These are phyloP conservation scores for Diploscapter pachys DNA, from an alignment of 1,140 invertebrate genomes.

Conservation along the genomic window DNA sequence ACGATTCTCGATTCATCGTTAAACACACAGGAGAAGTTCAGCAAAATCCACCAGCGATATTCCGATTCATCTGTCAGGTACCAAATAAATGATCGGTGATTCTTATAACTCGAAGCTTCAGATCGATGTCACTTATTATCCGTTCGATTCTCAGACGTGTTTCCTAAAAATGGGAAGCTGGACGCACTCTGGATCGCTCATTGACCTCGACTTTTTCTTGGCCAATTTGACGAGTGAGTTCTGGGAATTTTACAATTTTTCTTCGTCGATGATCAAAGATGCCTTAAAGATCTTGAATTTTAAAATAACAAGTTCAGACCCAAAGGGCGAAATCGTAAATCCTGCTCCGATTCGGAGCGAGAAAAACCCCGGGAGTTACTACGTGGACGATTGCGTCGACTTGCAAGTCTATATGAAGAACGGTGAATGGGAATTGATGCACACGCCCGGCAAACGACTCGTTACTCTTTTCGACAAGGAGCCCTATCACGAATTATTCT, in stretches of 20 bases:
- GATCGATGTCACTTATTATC: constrained; percentile 26
- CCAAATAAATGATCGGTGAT: not conserved
- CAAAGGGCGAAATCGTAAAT: too few relatives aligned
- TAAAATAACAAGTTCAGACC: too few relatives aligned
- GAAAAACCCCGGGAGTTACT: constrained; percentile 18
- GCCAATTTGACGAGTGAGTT: too few relatives aligned
- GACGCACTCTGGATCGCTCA: constrained; percentile 20
- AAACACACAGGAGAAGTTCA: constrained; percentile 27
- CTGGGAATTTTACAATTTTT: too few relatives aligned
- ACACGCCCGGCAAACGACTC: constrained; percentile 20
- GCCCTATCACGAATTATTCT: constrained; percentile 32
- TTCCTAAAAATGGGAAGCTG: constrained; percentile 26
- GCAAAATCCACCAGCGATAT: constrained; percentile 33
- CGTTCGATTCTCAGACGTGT: constrained; percentile 21
- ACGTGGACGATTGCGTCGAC: constrained; percentile 30
- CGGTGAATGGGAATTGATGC: constrained; percentile 33
- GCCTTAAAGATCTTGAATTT: too few relatives aligned
- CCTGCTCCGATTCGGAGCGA: too few relatives aligned
- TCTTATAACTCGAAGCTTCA: not conserved
- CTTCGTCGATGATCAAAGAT: too few relatives aligned
- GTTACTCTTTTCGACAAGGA: constrained; percentile 23
- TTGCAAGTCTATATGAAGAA: constrained; percentile 31
- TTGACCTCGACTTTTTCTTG: constrained; percentile 17
- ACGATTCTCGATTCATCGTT: constrained; percentile 27
- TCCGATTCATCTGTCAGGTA: constrained; percentile 23